Conservation (phyloP, 2,888 invertebrate genomes). For the Pemphredon lugubris region DNA sequence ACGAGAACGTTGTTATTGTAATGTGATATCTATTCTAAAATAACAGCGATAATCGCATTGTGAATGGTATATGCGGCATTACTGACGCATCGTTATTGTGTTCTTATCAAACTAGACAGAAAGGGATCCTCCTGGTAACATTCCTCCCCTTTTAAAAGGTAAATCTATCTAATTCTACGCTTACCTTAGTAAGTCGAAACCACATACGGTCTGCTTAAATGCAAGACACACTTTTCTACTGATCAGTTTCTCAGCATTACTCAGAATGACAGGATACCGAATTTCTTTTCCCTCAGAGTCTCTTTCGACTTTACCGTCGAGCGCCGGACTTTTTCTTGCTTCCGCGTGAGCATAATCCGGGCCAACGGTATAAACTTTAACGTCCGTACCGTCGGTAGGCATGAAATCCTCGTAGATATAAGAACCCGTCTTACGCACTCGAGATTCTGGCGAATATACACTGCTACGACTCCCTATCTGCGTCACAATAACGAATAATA, state of each 20-base stretch:
- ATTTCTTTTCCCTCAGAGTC: slow-evolving; percentile 99
- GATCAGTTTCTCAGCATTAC: slow-evolving; percentile 98
- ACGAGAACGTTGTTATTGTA: slow-evolving; percentile 12
- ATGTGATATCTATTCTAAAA: slow-evolving; percentile 44
- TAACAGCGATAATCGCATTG: slow-evolving; percentile 43
- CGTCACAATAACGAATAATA: slow-evolving; percentile 12
- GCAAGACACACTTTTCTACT: slow-evolving; percentile 98
- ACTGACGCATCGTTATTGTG: not conserved
- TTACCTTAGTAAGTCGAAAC: slow-evolving; percentile 96
- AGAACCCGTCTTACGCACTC: slow-evolving; percentile 97
- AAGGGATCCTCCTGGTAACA: too few relatives aligned
- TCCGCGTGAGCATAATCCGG: slow-evolving; percentile 99
- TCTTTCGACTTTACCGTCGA: slow-evolving; percentile 98
- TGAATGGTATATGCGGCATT: not conserved
- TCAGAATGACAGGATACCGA: slow-evolving; percentile 98
- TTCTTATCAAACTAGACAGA: too few relatives aligned
- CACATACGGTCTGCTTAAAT: slow-evolving; percentile 99
- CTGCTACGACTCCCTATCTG: slow-evolving; percentile 99
- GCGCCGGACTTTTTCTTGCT: slow-evolving; percentile 98
- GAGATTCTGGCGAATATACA: slow-evolving; percentile 98
- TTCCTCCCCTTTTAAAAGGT: too few relatives aligned
- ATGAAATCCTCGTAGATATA: slow-evolving; percentile 99
- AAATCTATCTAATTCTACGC: slow-evolving; percentile 26
- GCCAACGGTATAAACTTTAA: slow-evolving; percentile 98
- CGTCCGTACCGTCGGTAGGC: slow-evolving; percentile 96